These are phyloP conservation scores for Gavialis gangeticus DNA, from an alignment of 2,113 vertebrate species.

Conservation along the genomic window DNA sequence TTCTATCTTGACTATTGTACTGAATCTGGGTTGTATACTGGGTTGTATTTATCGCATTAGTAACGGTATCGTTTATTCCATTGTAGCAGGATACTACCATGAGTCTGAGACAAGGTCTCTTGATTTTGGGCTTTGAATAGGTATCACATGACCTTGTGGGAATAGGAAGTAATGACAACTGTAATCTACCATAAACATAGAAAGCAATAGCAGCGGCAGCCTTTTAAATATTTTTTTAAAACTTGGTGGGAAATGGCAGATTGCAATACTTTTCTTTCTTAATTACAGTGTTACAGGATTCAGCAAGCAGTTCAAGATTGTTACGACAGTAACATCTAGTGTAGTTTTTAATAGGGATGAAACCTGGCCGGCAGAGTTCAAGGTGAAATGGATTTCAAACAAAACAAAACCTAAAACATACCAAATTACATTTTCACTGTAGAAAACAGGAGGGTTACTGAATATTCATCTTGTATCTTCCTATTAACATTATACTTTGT, in stretches of 20 bases:
- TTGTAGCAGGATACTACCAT: conserved; percentile 23
- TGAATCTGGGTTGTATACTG: conserved; percentile 15
- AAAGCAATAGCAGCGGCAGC: background rate
- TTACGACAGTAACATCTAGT: background rate
- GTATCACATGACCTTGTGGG: conserved; percentile 23
- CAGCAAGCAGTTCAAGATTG: background rate
- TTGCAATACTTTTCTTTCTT: conserved; percentile 19
- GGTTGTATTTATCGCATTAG: conserved; percentile 30
- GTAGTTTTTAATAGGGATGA: background rate
- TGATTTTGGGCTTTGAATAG: background rate
- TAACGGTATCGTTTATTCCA: conserved; percentile 45
- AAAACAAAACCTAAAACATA: background rate
- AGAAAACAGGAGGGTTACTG: background rate
- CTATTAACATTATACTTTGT: background rate
- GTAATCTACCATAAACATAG: background rate
- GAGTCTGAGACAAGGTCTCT: background rate
- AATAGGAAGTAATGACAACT: background rate
- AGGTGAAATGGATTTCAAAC: background rate
- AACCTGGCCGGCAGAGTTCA: conserved; percentile 6
- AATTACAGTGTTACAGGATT: conserved; percentile 12
- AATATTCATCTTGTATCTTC: background rate
- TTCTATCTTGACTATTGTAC: conserved; percentile 30
- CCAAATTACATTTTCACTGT: background rate
- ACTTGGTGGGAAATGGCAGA: conserved; percentile 12
- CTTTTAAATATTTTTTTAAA: conserved; percentile 21